A percentile compares a stretch with the other conserved stretches of the same genome.
Conservation (phyloP, 2,113 vertebrate genomes). For the Labrus mixtus region DNA sequence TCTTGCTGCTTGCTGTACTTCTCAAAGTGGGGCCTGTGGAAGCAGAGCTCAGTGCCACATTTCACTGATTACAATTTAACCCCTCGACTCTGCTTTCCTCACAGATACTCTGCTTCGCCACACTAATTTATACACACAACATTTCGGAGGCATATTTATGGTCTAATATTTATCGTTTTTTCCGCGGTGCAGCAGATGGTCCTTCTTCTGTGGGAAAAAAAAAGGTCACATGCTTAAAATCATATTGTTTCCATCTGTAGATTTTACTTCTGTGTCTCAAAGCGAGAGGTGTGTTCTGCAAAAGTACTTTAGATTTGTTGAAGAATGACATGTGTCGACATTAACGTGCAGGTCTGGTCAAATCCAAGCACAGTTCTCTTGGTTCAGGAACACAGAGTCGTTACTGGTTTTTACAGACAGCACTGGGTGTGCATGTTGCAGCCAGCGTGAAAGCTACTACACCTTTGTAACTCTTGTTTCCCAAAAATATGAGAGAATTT, state of each 20-base stretch:
- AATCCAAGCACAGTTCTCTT: conserved; percentile 33
- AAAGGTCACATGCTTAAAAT: conserved; percentile 32
- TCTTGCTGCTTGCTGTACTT: conserved; percentile 1
- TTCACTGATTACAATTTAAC: conserved; percentile 28
- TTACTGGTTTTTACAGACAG: conserved; percentile 47
- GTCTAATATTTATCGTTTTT: conserved; percentile 12
- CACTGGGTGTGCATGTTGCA: conserved; percentile 49
- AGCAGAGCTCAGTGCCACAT: conserved; percentile 14
- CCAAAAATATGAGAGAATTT: conserved; percentile 10
- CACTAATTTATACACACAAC: not conserved
- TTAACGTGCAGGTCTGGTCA: conserved; percentile 61
- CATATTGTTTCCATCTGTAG: not conserved
- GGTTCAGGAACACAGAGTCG: conserved; percentile 34
- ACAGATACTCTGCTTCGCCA: not conserved
- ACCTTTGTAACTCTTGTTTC: conserved; percentile 4
- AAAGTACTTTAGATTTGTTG: conserved; percentile 22
- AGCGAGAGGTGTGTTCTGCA: conserved; percentile 19
- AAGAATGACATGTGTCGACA: conserved; percentile 56
- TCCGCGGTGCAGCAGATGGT: conserved; percentile 17
- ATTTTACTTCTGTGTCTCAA: conserved; percentile 29
- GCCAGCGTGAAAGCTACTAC: conserved; percentile 32
- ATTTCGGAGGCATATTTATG: conserved; percentile 24
- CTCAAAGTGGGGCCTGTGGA: conserved; percentile 21
- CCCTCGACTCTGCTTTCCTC: conserved; percentile 10
- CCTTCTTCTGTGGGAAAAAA: not conserved